phyloP scores from a whole-genome alignment of 2,797 vertebrate species.

The Hippocampus kuda region DNA sequence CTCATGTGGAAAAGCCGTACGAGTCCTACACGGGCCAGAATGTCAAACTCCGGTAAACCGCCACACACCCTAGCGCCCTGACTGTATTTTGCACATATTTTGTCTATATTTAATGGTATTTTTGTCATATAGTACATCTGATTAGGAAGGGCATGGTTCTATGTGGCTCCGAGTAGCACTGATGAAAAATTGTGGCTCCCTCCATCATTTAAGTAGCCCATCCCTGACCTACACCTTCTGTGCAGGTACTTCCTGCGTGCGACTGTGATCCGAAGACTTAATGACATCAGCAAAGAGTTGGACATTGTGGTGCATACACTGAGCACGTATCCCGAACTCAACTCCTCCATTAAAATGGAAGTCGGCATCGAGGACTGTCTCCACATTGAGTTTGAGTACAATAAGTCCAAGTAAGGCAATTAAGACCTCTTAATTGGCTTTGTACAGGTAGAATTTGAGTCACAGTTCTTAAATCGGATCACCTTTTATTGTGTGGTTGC shows the following conservation, averaged over 20 bases:
- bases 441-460: not conserved
- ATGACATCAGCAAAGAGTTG: slow-evolving; percentile 93
- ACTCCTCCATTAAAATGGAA: slow-evolving; percentile 99
- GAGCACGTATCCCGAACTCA: slow-evolving; percentile 94
- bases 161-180: too few species aligned
- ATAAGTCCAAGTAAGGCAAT: slow-evolving; percentile 91
- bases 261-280: slow-evolving; percentile 88
- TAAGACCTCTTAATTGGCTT: not conserved
- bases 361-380: slow-evolving; percentile 98
- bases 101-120: too few species aligned
- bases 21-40: slow-evolving; percentile 98
- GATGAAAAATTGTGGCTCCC: too few species aligned
- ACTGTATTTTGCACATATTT: too few species aligned
- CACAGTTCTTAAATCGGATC: not conserved
- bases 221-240: not conserved
- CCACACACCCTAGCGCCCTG: slow-evolving; percentile 8
- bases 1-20: slow-evolving; percentile 95
- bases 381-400: slow-evolving; percentile 98
- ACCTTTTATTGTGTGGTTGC: not conserved
- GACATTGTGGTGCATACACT: slow-evolving; percentile 95
- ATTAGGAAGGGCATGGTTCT: too few species aligned
- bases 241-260: slow-evolving; percentile 95
- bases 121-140: too few species aligned
- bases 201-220: too few species aligned
- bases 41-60: slow-evolving; percentile 83